Base-by-base conservation (phyloP, 2,888 invertebrate species). In the Phortica okadai region DNA sequence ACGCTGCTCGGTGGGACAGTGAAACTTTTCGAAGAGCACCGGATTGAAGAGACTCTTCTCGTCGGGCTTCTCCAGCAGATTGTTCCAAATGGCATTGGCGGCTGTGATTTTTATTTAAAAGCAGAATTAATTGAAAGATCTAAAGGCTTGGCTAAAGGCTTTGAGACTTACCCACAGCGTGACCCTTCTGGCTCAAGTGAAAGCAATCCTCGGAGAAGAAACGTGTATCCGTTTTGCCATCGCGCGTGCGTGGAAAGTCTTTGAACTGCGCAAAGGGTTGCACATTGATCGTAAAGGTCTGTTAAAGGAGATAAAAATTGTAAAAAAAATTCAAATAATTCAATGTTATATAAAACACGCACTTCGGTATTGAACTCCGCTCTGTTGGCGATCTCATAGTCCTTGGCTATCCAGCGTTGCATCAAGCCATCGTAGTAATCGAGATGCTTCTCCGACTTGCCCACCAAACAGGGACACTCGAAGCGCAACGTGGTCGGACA, bases 201-300 rank as follows among this genome's bases (percentile, higher is more conserved):
- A 94, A 94, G 86, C 94, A 94, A 85, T 95, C 95, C 56, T 90
- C 88, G 0, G 94, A 93, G 70, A 94, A 88, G 86, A 92, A 93
- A 0, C 92, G 89, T 58, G 91, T 90, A 88, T 94, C 94, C 0
- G 91, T 89, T 0, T 80, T 80, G 0, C 93, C 93, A 66, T 92
- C 85, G 1, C 87, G 80, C 0, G 77, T 87, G 21, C 77, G 85
- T 0, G 94, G 93, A 72, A 93, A 88, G 6, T 84, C 84, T 0
- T 91, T 74, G 69, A 93, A 89, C 56, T 88, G 86, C 0, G 92
- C 88, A 80, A 93, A 93, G 0, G 93, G 92, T 83, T 94, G 93
- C 41, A 91, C 82, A 25, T 93, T 93, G 1, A 94, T 93, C 0
- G 93, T 92, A 82, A 95, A 95, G 79, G 94, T 94, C 78, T 94